Conservation (phyloP, 2,797 vertebrate species). For the Avahi laniger region DNA sequence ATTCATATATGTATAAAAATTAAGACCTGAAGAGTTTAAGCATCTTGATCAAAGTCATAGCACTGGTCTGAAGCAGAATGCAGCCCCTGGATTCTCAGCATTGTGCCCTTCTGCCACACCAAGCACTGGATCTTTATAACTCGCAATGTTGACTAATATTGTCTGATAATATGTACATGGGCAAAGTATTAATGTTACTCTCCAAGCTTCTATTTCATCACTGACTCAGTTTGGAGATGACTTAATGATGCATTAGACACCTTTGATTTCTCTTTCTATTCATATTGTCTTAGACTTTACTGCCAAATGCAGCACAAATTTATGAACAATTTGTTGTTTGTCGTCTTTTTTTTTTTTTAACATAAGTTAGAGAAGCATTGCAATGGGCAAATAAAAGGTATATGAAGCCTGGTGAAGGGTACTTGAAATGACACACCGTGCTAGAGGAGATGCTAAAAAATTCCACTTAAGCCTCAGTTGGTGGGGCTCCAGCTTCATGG, state of each 20-base stretch:
- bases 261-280: neutral
- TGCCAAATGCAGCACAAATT: neutral
- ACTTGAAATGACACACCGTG: neutral
- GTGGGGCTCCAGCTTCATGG: neutral
- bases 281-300: neutral
- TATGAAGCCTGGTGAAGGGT: neutral
- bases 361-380: neutral
- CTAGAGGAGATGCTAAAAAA: neutral
- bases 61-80: neutral
- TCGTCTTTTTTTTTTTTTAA: neutral
- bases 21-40: neutral
- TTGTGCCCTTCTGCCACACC: neutral
- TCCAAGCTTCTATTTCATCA: neutral
- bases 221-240: neutral
- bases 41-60: neutral
- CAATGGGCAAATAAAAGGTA: neutral
- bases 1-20: neutral
- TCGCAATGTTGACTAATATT: neutral
- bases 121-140: neutral
- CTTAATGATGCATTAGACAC: neutral
- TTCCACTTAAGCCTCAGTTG: neutral
- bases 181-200: neutral
- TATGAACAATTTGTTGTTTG: neutral
- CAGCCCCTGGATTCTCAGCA: neutral
- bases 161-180: neutral